These are phyloP conservation scores for Callyntrura sp. DNA, from an alignment of 2,888 invertebrate genomes.

Conservation along the genomic window DNA sequence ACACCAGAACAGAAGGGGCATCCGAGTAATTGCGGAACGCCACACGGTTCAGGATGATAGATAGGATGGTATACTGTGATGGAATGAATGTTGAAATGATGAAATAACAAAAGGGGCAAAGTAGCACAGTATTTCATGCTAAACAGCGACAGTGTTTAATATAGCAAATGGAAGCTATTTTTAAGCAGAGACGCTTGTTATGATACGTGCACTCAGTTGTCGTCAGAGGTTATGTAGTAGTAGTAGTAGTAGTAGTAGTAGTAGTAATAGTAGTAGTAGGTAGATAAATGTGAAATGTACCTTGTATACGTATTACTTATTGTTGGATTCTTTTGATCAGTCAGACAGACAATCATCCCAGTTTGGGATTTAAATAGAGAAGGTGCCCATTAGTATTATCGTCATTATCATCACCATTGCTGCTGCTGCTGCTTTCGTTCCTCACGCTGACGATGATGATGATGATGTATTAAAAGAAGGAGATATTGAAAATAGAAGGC, in stretches of 20 bases:
- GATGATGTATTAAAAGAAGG: background rate
- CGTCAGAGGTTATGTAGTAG: no score
- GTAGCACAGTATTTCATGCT: no score
- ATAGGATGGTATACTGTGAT: background rate
- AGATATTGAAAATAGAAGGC: background rate
- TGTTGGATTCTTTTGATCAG: background rate
- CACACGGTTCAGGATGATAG: no score
- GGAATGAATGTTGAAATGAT: no score
- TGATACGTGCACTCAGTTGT: no score
- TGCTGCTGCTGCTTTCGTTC: background rate
- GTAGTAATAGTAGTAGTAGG: background rate
- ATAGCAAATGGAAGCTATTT: background rate
- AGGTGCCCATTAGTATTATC: constrained; percentile 44
- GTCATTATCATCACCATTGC: background rate
- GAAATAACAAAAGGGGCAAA: constrained; percentile 8
- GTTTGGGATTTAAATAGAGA: constrained; percentile 40
- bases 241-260: background rate
- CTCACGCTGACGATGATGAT: background rate
- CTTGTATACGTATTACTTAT: background rate
- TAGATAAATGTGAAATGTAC: background rate
- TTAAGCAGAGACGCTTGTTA: background rate
- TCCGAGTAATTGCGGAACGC: no score
- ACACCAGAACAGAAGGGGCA: background rate
- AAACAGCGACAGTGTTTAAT: background rate
- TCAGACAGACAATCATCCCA: background rate